A percentile compares a stretch with the other conserved stretches of the same genome.
Conservation (phyloP, 2,888 invertebrate genomes). For the Drosophila birchii region DNA sequence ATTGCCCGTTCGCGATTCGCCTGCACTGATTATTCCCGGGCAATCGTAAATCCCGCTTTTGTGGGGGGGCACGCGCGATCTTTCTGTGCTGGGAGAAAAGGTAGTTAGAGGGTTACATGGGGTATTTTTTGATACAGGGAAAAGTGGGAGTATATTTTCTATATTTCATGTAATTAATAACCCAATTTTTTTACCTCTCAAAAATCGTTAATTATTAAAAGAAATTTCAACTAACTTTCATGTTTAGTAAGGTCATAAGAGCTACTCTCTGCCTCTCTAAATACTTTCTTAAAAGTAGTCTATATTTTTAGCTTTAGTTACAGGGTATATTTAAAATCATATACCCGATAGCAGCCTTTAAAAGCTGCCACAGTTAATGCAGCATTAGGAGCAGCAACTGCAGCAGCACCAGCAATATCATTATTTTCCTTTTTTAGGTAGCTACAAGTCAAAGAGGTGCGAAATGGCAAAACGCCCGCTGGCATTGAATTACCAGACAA, state of each 20-base stretch:
- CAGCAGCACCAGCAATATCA: slow-evolving; percentile 36
- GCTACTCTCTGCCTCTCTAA: neutral
- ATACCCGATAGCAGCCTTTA: slow-evolving; percentile 5
- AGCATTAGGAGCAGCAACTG: slow-evolving; percentile 19
- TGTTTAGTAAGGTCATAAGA: neutral
- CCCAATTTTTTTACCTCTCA: neutral
- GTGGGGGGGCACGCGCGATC: slow-evolving; percentile 76
- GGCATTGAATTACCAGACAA: slow-evolving; percentile 79
- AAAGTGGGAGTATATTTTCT: neutral
- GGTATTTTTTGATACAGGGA: neutral
- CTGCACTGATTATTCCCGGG: slow-evolving; percentile 72
- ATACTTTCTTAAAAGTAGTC: too few relatives aligned
- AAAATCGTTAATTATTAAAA: neutral
- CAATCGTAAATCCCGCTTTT: slow-evolving; percentile 75
- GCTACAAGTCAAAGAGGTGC: slow-evolving; percentile 75
- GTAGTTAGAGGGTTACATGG: neutral
- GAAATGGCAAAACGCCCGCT: slow-evolving; percentile 76
- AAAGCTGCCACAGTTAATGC: slow-evolving; percentile 45
- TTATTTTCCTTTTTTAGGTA: slow-evolving; percentile 51
- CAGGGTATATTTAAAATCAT: neutral
- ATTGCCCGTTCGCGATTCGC: slow-evolving; percentile 77
- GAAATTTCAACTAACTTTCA: neutral
- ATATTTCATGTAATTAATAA: neutral
- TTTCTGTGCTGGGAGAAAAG: neutral
- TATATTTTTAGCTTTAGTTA: too few relatives aligned